phyloP scores from a whole-genome alignment of 2,888 invertebrate genomes.

The Anodontia alba region DNA sequence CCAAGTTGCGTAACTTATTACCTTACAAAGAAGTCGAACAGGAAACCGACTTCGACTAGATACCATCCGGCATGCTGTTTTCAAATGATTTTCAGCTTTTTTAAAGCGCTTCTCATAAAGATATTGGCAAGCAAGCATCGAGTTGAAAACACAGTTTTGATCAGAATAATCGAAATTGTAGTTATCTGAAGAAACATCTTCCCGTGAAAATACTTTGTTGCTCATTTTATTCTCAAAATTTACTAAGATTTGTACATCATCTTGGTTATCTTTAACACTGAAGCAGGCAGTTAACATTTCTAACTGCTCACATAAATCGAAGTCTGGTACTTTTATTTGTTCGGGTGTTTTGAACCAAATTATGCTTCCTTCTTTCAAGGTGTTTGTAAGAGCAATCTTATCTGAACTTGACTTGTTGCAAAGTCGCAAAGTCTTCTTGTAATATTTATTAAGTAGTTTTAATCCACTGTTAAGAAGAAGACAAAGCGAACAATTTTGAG shows the following conservation, averaged over 20 bases:
- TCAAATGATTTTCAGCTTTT: background rate
- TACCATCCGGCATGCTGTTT: background rate
- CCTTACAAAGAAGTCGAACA: background rate
- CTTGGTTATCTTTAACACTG: background rate
- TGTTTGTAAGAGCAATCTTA: background rate
- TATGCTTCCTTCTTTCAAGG: background rate
- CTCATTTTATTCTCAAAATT: background rate
- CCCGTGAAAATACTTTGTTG: background rate
- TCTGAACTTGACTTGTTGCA: background rate
- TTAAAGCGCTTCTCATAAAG: background rate
- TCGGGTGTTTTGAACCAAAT: background rate
- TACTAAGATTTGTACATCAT: background rate
- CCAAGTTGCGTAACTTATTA: background rate
- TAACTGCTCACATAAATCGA: background rate
- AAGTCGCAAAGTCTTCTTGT: no score
- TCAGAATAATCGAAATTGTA: background rate
- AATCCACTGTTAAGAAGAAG: no score
- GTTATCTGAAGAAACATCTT: background rate
- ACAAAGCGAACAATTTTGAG: no score
- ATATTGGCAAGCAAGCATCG: background rate
- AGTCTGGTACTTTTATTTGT: background rate
- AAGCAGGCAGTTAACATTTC: background rate
- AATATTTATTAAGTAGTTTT: no score
- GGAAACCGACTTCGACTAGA: background rate
- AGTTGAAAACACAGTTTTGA: background rate